Evolutionary conservation across 2,888 invertebrate species (phyloP).

Genomic region (Biston betularia): DNA sequence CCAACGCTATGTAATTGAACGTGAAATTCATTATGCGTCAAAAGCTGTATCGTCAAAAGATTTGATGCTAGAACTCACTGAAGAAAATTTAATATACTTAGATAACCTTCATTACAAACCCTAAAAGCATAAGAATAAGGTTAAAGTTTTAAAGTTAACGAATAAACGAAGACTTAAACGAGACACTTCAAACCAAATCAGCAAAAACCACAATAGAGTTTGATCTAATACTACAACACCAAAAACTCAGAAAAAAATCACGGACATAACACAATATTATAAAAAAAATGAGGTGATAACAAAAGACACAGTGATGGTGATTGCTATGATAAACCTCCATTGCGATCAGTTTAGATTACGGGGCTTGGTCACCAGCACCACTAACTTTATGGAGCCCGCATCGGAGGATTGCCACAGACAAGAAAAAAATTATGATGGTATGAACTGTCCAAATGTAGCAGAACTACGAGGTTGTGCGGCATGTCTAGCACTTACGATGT

Average conservation of each 20-base stretch:
- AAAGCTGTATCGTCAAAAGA: not conserved
- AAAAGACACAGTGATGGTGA: slow-evolving; percentile 39
- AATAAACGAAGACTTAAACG: not conserved
- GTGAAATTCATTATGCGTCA: not conserved
- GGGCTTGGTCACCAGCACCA: slow-evolving; percentile 25
- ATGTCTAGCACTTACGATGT: slow-evolving; percentile 85
- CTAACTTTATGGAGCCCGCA: slow-evolving; percentile 26
- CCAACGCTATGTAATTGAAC: not conserved
- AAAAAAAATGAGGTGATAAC: slow-evolving; percentile 45
- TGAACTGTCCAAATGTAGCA: slow-evolving; percentile 36
- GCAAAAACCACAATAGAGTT: slow-evolving; percentile 1
- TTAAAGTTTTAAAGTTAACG: not conserved
- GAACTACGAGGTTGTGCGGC: slow-evolving; percentile 65
- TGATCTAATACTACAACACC: slow-evolving; percentile 51
- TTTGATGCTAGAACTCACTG: not conserved
- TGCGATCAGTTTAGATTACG: slow-evolving; percentile 26
- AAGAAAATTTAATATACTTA: not conserved
- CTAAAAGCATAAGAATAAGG: slow-evolving; percentile 4
- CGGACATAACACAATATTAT: slow-evolving; percentile 41
- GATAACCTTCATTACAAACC: not conserved
- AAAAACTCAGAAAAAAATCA: slow-evolving; percentile 49
- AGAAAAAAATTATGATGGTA: slow-evolving; percentile 44
- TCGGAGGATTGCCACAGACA: slow-evolving; percentile 53
- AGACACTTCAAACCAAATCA: slow-evolving; percentile 6
- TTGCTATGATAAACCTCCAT: slow-evolving; percentile 55